These are phyloP conservation scores for Drosophila anceps DNA, from an alignment of 2,888 invertebrate species.

Conservation along the genomic window DNA sequence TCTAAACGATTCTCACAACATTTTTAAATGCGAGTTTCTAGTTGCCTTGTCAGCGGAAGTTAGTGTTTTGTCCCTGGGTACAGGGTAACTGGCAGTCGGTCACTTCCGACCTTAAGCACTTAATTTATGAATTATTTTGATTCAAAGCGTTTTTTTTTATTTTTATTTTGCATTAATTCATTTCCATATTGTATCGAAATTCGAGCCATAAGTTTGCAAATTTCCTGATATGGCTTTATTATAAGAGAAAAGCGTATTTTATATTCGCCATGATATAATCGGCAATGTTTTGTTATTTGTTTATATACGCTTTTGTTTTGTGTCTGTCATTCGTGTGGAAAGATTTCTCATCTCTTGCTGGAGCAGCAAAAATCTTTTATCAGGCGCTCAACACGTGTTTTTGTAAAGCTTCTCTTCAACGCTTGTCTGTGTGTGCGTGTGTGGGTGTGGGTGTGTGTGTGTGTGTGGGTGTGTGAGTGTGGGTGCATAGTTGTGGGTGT, in stretches of 20 bases:
- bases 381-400: conserved; percentile 58
- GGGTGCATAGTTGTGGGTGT: not conserved
- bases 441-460: conserved; percentile 5
- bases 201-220: conserved; percentile 7
- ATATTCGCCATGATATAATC: conserved; percentile 23
- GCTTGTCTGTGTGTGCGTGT: not conserved
- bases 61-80: not conserved
- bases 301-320: conserved; percentile 44
- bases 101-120: not conserved
- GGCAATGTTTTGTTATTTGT: conserved; percentile 2
- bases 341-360: conserved; percentile 22
- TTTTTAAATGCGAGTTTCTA: not conserved
- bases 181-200: conserved; percentile 11
- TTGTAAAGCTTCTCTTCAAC: conserved; percentile 14
- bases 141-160: not conserved
- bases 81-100: conserved; percentile 10
- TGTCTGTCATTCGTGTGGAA: conserved; percentile 30
- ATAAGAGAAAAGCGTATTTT: conserved; percentile 25
- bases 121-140: conserved; percentile 1
- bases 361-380: conserved; percentile 36
- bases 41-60: not conserved
- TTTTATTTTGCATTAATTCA: conserved; percentile 1
- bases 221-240: conserved; percentile 12
- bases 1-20: not conserved
- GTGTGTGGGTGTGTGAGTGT: not conserved